Percentiles rank a stretch among this genome's conserved stretches.
Evolutionary conservation across 2,113 vertebrate species (phyloP).

Genomic region (Hypocryptadius cinnamomeus): DNA sequence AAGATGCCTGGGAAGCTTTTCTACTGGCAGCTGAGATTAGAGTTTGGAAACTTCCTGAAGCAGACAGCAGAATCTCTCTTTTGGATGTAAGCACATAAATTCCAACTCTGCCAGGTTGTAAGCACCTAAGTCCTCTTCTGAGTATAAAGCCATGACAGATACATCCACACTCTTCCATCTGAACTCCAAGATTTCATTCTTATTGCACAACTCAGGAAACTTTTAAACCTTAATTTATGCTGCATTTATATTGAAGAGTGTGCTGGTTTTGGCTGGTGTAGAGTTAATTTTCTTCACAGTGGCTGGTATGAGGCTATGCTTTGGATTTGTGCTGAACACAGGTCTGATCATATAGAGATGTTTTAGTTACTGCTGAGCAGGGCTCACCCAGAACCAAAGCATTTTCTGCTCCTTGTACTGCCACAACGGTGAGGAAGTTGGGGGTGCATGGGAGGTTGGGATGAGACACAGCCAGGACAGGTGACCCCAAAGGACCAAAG

Average conservation of each 20-base stretch:
- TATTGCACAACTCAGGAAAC: neutral
- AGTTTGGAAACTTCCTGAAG: neutral
- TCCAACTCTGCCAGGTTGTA: neutral
- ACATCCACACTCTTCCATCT: neutral
- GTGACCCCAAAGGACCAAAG: neutral
- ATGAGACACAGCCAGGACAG: neutral
- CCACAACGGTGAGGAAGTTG: rapidly evolving
- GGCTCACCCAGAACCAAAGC: neutral
- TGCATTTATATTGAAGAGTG: neutral
- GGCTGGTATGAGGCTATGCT: neutral
- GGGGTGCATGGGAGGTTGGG: neutral
- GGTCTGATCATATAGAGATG: neutral
- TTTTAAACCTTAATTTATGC: neutral
- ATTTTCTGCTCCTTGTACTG: neutral
- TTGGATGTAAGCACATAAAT: neutral
- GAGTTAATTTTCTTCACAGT: neutral
- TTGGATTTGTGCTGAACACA: neutral
- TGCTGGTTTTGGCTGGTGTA: neutral
- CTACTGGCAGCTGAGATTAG: neutral
- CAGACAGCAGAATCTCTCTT: neutral
- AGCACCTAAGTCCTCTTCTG: neutral
- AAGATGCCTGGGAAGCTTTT: neutral
- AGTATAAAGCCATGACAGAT: neutral
- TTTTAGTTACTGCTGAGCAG: neutral
- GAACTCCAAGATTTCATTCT: neutral